These are phyloP conservation scores for Stegastes partitus DNA, from an alignment of 2,113 vertebrate genomes.

Conservation along the genomic window DNA sequence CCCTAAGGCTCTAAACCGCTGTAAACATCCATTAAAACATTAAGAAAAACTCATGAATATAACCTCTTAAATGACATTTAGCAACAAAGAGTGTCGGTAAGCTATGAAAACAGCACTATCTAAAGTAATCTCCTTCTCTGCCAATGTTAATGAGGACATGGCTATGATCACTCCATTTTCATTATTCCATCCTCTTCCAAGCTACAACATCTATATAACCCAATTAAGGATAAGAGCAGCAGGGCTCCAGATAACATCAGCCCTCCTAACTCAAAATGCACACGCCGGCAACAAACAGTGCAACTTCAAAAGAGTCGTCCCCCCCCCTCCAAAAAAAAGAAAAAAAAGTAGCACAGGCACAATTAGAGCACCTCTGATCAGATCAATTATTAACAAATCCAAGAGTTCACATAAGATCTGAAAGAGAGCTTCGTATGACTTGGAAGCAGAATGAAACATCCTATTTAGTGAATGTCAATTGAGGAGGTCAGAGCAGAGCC, in stretches of 20 bases:
- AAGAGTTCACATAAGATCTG: conserved; percentile 27
- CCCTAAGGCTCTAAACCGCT: neutral
- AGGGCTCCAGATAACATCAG: conserved; percentile 58
- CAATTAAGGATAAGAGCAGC: conserved; percentile 62
- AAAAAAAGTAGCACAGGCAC: conserved; percentile 2
- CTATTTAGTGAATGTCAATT: conserved; percentile 35
- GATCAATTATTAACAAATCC: conserved; percentile 61
- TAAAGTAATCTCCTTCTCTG: neutral
- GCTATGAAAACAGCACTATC: too few relatives aligned
- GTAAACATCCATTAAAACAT: neutral
- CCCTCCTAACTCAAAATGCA: conserved; percentile 27
- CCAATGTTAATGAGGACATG: conserved; percentile 5
- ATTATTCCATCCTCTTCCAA: conserved; percentile 14
- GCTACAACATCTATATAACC: conserved; percentile 46
- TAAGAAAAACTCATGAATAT: neutral
- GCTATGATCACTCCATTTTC: conserved; percentile 16
- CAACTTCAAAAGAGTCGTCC: conserved; percentile 58
- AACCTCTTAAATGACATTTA: too few relatives aligned
- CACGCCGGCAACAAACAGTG: conserved; percentile 37
- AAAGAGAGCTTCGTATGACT: conserved; percentile 7
- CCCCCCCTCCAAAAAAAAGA: neutral
- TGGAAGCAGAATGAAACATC: conserved; percentile 22
- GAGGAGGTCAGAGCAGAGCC: conserved; percentile 32
- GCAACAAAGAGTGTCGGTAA: neutral
- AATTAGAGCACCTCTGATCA: conserved; percentile 2